Evolutionary conservation across 2,888 invertebrate genomes (phyloP), one percentile per base, ranked within the genome.

Genomic region (Agrochola lychnidis): DNA sequence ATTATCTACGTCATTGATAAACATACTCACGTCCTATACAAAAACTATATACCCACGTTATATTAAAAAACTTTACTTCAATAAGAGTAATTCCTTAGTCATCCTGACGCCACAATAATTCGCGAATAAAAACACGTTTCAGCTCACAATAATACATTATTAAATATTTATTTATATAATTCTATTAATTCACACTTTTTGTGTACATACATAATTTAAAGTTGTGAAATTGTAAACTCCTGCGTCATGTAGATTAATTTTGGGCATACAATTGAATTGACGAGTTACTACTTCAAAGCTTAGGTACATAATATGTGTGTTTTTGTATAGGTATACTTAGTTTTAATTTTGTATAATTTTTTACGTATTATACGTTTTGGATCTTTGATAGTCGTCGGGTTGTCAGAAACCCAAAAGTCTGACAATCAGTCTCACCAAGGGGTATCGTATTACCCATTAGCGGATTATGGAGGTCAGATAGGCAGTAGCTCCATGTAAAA

Each of bases 181-280:
- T 61, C 45, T 73, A 78, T 73, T 81, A 61, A 56, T 81, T 66
- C 45, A 81, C 81, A 73, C 40, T 66, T 73, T 81, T 78, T 78
- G 59, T 48, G 4, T 36, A 42, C n/a, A 30, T 42, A 75, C 16
- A 7, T 40, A 10, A 45, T 53, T 36, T 73, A 36, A 70, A 64
- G 57, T 57, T 78, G 45, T 81, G 59, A 73, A 81, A 81, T 81
- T 53, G 59, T 81, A 40, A 72, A 72, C 62, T 53, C 25, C 14
- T 73, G 64, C 45, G 64, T 66, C 78, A 61, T 66, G 19, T 45
- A 40, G 25, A 16, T 56, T 14, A 1, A 48, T 53, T 68, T 61
- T 16, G 19, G 19, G 10, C 14, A 40, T 53, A 19, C 12, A 16
- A 30, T 77, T 78, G 14, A 68, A 53, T 42, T 14, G 19, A 25